Evolutionary conservation across 2,113 vertebrate genomes (phyloP).

Genomic region (Leptobrachium leishanense): DNA sequence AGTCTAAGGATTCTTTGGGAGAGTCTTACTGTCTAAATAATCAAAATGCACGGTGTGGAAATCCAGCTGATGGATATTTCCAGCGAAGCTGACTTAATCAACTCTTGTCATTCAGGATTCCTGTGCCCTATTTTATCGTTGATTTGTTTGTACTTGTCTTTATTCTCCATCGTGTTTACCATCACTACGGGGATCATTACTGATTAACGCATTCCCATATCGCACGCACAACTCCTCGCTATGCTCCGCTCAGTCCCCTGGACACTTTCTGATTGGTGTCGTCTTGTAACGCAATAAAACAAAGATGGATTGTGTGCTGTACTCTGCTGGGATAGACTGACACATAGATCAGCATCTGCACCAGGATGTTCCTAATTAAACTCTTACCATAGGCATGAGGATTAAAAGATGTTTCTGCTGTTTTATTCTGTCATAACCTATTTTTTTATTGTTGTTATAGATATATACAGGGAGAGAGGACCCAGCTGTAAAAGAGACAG

Average conservation of each 20-base stretch:
- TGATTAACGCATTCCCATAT: conserved; percentile 64
- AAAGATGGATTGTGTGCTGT: conserved; percentile 79
- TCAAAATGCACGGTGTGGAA: neutral
- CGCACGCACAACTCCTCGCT: conserved; percentile 55
- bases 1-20: too few species aligned
- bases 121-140: conserved; percentile 43
- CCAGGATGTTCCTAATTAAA: conserved; percentile 73
- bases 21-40: too few species aligned
- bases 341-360: conserved; percentile 70
- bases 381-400: conserved; percentile 65
- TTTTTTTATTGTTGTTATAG: conserved; percentile 33
- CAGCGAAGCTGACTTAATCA: neutral
- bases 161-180: conserved; percentile 53
- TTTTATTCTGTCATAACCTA: conserved; percentile 37
- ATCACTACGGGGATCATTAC: conserved; percentile 58
- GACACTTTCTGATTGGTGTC: conserved; percentile 71
- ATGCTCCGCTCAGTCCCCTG: conserved; percentile 54
- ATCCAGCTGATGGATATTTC: neutral
- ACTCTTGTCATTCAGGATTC: conserved; percentile 10
- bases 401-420: conserved; percentile 54
- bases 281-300: conserved; percentile 70
- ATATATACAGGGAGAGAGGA: conserved; percentile 11
- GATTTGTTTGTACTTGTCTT: conserved; percentile 51
- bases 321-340: conserved; percentile 75
- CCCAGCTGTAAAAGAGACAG: conserved; percentile 7